Evolutionary conservation across 2,797 vertebrate species (phyloP).

Genomic region (Falco biarmicus): DNA sequence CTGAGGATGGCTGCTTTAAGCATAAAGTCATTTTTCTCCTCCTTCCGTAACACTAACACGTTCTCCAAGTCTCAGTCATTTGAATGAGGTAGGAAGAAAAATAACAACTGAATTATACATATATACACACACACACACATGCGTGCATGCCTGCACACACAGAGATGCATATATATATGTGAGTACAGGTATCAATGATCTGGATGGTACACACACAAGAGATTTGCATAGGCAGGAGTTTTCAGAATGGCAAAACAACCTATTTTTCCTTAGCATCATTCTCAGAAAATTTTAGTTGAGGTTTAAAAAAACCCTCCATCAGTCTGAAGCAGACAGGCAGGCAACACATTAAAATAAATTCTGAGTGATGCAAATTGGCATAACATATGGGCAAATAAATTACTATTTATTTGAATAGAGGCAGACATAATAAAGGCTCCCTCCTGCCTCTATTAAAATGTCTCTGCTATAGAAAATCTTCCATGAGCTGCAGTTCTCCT

Average conservation of each 20-base stretch:
- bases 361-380: conserved; percentile 21
- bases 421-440: conserved; percentile 32
- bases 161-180: background rate
- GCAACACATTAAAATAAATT: conserved; percentile 12
- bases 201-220: background rate
- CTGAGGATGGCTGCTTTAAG: background rate
- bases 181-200: background rate
- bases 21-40: background rate
- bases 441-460: background rate
- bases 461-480: background rate
- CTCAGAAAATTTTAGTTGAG: background rate
- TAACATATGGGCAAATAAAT: background rate
- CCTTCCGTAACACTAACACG: background rate
- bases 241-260: background rate
- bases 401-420: conserved; percentile 3
- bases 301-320: background rate
- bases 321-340: conserved; percentile 39
- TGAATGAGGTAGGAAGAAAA: conserved; percentile 3
- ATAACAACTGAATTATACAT: background rate
- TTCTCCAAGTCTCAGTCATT: background rate
- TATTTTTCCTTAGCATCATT: background rate
- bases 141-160: too few relatives aligned
- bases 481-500: background rate
- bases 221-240: background rate
- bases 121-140: background rate